Base-by-base conservation (phyloP, 2,888 invertebrate species). In the Drosophila crucigera region DNA sequence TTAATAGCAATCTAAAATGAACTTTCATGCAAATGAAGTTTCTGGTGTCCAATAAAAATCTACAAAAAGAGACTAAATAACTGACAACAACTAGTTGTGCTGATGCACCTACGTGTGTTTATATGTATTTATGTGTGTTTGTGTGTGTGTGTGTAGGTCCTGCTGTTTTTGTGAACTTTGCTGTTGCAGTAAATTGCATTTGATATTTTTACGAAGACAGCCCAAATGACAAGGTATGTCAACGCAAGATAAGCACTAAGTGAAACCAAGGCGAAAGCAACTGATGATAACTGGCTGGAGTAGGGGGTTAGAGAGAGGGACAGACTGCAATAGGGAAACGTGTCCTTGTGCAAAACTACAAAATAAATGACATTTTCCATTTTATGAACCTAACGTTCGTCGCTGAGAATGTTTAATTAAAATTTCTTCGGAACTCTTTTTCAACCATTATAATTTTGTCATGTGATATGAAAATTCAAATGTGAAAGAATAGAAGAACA, bases 191-290 rank as follows among this genome's bases (percentile, higher is more conserved):
- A 88, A 85, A 82, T 85, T 82, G 66, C 70, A 85, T 85, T 88
- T 85, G 78, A 83, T 85, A 88, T 78, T 84, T 84, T 80, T 82
- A 84, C 78, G 82, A 89, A 81, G 81, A 83, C 81, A 83, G 83
- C 64, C 69, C 64, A 77, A 89, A 82, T 80, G 89, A 86, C 89
- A 89, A 87, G 89, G 84, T 84, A 87, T 89, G 87, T 84, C 87
- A 89, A 68, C 87, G 83, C 70, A 78, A 89, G 86, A 86, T 86
- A 86, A 89, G 86, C 86, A 68, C 68, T 58, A 72, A 80, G 77
- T 75, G 66, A 75, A 70, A 62, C 49, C 62, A 54, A 62, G 63
- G 28, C 58, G 41, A 65, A 39, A 25, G 35, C 58, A 71, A 60
- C 55, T 66, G 28, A 47, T 56, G 76, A 61, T 61, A 63, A 22